These are phyloP conservation scores for Nycticorax nycticorax DNA, from an alignment of 2,113 vertebrate genomes.

Conservation along the genomic window DNA sequence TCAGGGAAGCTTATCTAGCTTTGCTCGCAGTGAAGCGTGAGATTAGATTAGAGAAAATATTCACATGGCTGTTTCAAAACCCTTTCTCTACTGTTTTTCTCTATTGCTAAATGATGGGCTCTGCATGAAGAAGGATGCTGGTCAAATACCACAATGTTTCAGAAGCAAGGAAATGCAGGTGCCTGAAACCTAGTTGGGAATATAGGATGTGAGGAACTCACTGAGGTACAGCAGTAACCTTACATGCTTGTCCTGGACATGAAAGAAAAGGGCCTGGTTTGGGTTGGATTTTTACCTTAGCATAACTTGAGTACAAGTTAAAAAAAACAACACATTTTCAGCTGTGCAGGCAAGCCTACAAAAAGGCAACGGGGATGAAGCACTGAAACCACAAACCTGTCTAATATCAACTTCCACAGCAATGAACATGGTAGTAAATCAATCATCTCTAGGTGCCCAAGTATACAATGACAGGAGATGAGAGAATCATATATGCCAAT, in stretches of 20 bases:
- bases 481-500: not conserved
- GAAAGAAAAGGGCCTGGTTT: not conserved
- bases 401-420: not conserved
- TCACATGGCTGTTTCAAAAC: not conserved
- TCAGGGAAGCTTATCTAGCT: not conserved
- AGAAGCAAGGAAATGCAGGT: not conserved
- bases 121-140: not conserved
- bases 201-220: not conserved
- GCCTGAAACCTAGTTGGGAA: not conserved
- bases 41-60: constrained; percentile 13
- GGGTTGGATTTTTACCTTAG: not conserved
- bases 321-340: not conserved
- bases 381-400: not conserved
- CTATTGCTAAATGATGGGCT: not conserved
- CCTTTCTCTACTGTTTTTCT: not conserved
- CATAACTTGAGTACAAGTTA: not conserved
- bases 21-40: not conserved
- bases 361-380: not conserved
- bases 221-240: not conserved
- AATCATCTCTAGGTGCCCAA: not conserved
- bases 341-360: not conserved
- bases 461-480: not conserved
- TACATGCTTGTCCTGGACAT: not conserved
- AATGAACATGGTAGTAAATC: not conserved
- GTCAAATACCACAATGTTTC: not conserved